Conservation (phyloP, 2,113 vertebrate genomes). For the Dolichotis patagonum region DNA sequence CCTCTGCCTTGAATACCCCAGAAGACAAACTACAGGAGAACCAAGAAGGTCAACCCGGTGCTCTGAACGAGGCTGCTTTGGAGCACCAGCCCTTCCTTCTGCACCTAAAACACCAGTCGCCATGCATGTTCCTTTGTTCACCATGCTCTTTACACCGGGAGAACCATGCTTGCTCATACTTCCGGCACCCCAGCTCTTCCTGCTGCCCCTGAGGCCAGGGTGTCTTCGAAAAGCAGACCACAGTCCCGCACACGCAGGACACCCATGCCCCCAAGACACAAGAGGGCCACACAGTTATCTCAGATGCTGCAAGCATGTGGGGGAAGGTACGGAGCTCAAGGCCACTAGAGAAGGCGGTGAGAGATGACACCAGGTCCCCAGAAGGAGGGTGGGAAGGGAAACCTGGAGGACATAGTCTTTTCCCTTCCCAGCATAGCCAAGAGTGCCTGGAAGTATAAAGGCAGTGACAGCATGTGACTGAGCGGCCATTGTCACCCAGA, state of each 20-base stretch:
- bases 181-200: not conserved
- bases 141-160: not conserved
- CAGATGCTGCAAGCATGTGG: too few relatives aligned
- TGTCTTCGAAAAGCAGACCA: not conserved
- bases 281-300: not conserved
- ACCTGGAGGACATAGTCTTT: too few relatives aligned
- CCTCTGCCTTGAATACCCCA: not conserved
- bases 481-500: not conserved
- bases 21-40: not conserved
- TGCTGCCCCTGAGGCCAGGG: too few relatives aligned
- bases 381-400: too few relatives aligned
- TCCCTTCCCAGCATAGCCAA: not conserved
- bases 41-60: not conserved
- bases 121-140: not conserved
- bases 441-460: fast-evolving
- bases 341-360: not conserved
- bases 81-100: not conserved
- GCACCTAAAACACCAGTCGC: not conserved
- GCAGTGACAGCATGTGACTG: fast-evolving
- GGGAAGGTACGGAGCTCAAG: not conserved
- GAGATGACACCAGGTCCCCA: not conserved
- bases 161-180: not conserved
- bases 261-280: too few relatives aligned
- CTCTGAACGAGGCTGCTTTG: not conserved
- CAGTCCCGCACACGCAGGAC: fast-evolving